Evolutionary conservation across 2,888 invertebrate genomes (phyloP).

Genomic region (Chymomyza fuscimana): DNA sequence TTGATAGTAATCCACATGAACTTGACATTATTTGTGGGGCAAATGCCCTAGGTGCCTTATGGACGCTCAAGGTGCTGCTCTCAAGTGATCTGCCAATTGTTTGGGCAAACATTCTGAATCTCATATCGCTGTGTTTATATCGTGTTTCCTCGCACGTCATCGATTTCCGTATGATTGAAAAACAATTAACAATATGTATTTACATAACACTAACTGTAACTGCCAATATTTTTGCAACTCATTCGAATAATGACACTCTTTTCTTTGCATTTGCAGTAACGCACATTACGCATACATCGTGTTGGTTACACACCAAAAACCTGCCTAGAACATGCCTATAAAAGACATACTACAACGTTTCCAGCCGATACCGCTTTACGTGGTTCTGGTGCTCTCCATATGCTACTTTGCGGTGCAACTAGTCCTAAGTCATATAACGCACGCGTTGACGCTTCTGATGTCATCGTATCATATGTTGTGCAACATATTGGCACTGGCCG

Average conservation of each 20-base stretch:
- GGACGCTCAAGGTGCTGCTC: not conserved
- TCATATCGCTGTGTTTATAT: not conserved
- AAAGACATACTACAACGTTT: constrained; percentile 88
- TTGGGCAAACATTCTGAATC: not conserved
- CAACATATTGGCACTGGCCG: constrained; percentile 91
- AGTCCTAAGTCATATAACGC: constrained; percentile 92
- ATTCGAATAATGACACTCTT: not conserved
- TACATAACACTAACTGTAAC: not conserved
- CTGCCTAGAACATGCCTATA: constrained; percentile 83
- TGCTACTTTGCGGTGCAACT: constrained; percentile 91
- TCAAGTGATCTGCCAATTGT: not conserved
- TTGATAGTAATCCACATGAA: constrained; percentile 37
- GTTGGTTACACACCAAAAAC: not conserved
- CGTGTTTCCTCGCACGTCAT: not conserved
- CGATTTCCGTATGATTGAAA: not conserved
- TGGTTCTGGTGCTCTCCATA: constrained; percentile 86
- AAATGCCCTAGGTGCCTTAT: not conserved
- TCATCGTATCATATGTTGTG: constrained; percentile 97
- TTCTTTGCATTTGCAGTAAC: constrained; percentile 2
- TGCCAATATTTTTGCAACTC: not conserved
- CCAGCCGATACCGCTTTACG: constrained; percentile 87
- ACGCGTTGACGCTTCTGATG: constrained; percentile 93
- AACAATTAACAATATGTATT: not conserved
- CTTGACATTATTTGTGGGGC: constrained; percentile 47
- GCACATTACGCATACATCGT: constrained; percentile 10